A percentile compares a stretch with the other conserved stretches of the same genome.
Evolutionary conservation across 53 echinoderm and acorn worm genomes (phyloP).

Genomic region (Astropecten irregularis): DNA sequence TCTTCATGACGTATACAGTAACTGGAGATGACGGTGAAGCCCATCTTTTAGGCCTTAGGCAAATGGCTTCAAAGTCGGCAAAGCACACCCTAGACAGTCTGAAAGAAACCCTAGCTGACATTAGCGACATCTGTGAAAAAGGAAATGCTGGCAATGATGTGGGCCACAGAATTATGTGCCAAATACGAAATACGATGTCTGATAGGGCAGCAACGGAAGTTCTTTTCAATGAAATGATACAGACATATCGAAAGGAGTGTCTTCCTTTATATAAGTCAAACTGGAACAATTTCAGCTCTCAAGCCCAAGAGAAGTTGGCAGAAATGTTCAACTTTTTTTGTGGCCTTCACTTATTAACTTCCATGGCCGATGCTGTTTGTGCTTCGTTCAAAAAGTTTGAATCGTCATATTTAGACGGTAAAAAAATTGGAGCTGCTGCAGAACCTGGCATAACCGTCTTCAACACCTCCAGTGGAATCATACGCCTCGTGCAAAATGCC

Average conservation of each 20-base stretch:
- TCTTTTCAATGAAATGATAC: conserved; percentile 25
- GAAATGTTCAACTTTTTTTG: conserved; percentile 61
- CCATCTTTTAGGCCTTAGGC: conserved; percentile 43
- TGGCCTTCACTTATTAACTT: conserved; percentile 56
- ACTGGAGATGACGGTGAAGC: conserved; percentile 58
- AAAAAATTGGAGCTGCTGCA: conserved; percentile 41
- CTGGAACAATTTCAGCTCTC: conserved; percentile 40
- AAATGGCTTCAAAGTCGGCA: conserved; percentile 63
- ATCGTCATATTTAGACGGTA: conserved; percentile 17
- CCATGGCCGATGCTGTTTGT: conserved; percentile 57
- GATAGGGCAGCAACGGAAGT: conserved; percentile 54
- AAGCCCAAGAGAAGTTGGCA: conserved; percentile 4
- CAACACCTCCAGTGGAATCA: conserved; percentile 50
- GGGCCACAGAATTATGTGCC: conserved; percentile 42
- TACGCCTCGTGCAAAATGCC: conserved; percentile 50
- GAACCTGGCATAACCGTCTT: conserved; percentile 41
- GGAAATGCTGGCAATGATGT: conserved; percentile 52
- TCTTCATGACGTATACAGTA: conserved; percentile 52
- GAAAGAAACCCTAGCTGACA: conserved; percentile 30
- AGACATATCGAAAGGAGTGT: conserved; percentile 49
- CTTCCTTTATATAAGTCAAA: conserved; percentile 16
- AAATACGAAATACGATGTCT: conserved; percentile 53
- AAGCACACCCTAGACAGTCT: conserved; percentile 49
- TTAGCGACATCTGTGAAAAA: conserved; percentile 52
- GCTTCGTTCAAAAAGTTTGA: conserved; percentile 47